Percentiles rank a stretch among this genome's conserved stretches.
Evolutionary conservation across 2,113 vertebrate species (phyloP).

Genomic region (Dasyornis broadbenti): DNA sequence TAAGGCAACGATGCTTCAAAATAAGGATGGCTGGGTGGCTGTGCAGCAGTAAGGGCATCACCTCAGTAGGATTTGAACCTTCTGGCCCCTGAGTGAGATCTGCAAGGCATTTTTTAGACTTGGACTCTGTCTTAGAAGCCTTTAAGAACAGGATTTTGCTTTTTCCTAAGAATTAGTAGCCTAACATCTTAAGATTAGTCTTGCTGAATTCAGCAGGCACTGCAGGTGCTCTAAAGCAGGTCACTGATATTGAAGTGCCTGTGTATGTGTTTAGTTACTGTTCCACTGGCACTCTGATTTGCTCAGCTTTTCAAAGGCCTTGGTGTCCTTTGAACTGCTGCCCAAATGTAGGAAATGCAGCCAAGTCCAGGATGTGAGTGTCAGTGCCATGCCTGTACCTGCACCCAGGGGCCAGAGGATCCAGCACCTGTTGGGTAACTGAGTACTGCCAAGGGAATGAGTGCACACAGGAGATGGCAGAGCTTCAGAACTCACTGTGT

Average conservation of each 20-base stretch:
- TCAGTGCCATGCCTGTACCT: not conserved
- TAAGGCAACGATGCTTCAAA: not conserved
- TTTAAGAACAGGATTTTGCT: not conserved
- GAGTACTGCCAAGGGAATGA: too few relatives aligned
- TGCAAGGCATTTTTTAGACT: not conserved
- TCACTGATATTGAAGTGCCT: not conserved
- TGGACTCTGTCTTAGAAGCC: not conserved
- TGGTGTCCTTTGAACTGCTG: not conserved
- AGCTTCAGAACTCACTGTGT: not conserved
- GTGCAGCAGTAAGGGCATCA: not conserved
- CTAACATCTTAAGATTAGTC: not conserved
- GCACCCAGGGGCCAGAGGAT: accelerated
- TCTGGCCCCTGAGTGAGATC: not conserved
- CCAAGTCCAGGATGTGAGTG: not conserved
- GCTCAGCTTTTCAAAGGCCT: not conserved
- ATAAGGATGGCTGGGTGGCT: not conserved
- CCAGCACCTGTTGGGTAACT: accelerated
- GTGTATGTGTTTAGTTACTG: accelerated
- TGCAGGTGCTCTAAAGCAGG: not conserved
- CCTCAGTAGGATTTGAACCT: not conserved
- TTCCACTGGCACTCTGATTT: not conserved
- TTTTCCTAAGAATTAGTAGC: not conserved
- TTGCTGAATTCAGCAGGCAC: not conserved
- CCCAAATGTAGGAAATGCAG: not conserved
- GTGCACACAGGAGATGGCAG: not conserved